phyloP scores from a whole-genome alignment of 2,888 invertebrate species.

The Mythimna ferrago region DNA sequence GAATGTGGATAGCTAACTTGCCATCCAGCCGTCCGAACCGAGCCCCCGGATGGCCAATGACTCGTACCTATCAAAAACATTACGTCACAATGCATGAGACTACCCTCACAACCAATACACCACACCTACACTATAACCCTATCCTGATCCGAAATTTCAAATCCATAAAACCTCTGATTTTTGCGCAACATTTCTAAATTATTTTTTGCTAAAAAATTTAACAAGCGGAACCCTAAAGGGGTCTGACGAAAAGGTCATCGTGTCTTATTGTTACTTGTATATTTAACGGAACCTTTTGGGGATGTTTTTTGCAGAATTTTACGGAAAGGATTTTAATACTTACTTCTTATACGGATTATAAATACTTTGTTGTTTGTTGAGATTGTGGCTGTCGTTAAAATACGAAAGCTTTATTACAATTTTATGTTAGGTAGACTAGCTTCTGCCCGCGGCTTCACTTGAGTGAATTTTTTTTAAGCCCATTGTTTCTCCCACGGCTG shows the following conservation, averaged over 20 bases:
- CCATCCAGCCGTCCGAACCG: too few species aligned
- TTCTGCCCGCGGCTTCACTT: too few species aligned
- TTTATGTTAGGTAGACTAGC: background rate
- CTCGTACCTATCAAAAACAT: too few species aligned
- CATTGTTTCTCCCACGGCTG: too few species aligned
- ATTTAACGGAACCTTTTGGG: constrained; percentile 55
- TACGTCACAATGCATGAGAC: too few species aligned
- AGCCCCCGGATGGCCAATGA: too few species aligned
- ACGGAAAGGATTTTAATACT: constrained; percentile 53
- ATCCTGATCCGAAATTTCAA: too few species aligned
- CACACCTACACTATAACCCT: too few species aligned
- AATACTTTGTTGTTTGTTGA: constrained; percentile 32
- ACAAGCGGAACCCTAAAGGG: constrained; percentile 34
- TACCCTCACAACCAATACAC: too few species aligned
- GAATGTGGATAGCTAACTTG: too few species aligned
- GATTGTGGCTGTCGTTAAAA: constrained; percentile 41
- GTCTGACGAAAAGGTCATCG: constrained; percentile 47
- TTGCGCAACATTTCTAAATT: background rate
- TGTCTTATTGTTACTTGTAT: constrained; percentile 45
- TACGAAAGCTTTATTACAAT: constrained; percentile 23
- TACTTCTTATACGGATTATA: constrained; percentile 5
- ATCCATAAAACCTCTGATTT: background rate
- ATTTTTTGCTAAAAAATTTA: background rate
- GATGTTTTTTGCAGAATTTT: constrained; percentile 44
- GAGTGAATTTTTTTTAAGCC: too few species aligned